phyloP scores from a whole-genome alignment of 2,797 vertebrate species.

The Poecilia wingei region DNA sequence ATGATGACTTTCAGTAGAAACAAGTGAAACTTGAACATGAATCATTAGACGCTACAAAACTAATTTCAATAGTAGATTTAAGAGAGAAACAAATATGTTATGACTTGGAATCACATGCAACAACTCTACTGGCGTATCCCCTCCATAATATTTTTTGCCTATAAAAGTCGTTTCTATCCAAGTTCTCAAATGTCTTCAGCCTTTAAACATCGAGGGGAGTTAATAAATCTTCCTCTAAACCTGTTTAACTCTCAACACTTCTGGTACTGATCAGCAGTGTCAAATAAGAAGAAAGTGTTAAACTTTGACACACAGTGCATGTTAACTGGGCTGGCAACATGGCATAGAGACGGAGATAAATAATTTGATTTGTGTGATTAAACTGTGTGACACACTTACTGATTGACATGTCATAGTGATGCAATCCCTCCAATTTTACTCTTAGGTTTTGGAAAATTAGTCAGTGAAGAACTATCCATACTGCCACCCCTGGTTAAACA shows the following conservation, averaged over 20 bases:
- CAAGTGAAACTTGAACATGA: not conserved
- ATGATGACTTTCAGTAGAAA: conserved; percentile 17
- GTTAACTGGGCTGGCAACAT: not conserved
- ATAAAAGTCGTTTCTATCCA: not conserved
- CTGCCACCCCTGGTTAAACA: not conserved
- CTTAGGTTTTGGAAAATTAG: not conserved
- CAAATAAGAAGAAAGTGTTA: not conserved
- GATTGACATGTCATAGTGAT: not conserved
- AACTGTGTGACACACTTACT: not conserved
- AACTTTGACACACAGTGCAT: not conserved
- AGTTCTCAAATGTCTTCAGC: not conserved
- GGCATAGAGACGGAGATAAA: not conserved
- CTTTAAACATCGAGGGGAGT: not conserved
- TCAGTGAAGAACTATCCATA: not conserved
- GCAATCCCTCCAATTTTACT: not conserved
- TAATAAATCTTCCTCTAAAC: not conserved
- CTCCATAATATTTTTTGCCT: not conserved
- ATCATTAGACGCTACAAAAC: not conserved
- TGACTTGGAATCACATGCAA: too few relatives aligned
- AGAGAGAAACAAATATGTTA: too few relatives aligned
- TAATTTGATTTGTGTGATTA: not conserved
- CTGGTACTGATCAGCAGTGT: not conserved
- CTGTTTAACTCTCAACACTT: not conserved
- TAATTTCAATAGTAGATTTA: not conserved
- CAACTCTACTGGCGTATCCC: too few relatives aligned